Percentiles rank a stretch among this genome's conserved stretches.
phyloP scores from a whole-genome alignment of 2,113 vertebrate genomes.

The Pluvianellus socialis region DNA sequence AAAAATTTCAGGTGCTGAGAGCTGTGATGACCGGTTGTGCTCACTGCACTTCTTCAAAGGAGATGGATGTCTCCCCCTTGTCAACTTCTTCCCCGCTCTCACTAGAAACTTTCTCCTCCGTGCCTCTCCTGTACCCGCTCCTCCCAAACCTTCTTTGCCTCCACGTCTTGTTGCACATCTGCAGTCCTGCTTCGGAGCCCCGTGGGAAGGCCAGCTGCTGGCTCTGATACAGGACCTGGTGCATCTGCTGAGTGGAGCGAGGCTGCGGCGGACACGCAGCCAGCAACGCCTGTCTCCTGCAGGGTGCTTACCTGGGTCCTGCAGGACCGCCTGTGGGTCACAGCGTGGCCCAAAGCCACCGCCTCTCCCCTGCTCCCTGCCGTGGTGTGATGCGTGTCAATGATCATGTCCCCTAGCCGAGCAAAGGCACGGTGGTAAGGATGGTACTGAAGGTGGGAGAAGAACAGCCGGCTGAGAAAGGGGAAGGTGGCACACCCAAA shows the following conservation, averaged over 20 bases:
- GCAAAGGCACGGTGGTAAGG: background rate
- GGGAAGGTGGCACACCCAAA: background rate
- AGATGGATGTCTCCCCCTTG: fast-evolving
- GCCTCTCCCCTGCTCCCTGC: background rate
- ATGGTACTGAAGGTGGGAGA: background rate
- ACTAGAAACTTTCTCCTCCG: background rate
- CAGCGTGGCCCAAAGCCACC: background rate
- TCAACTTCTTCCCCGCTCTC: background rate
- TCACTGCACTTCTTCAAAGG: background rate
- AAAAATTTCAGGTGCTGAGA: background rate
- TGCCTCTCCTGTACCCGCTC: background rate
- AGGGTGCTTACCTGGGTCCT: background rate
- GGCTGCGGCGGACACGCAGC: background rate
- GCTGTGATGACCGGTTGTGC: background rate
- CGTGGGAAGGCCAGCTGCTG: background rate
- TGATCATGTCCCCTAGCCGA: fast-evolving
- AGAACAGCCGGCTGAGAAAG: background rate
- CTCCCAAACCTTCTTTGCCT: background rate
- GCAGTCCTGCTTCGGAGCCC: background rate
- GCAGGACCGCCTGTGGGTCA: background rate
- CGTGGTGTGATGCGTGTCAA: background rate
- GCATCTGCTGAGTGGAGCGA: background rate
- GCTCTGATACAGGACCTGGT: background rate
- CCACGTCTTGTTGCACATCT: background rate
- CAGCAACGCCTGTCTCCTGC: background rate